Evolutionary conservation across 2,797 vertebrate genomes (phyloP).

Genomic region (Urophycis tenuis): DNA sequence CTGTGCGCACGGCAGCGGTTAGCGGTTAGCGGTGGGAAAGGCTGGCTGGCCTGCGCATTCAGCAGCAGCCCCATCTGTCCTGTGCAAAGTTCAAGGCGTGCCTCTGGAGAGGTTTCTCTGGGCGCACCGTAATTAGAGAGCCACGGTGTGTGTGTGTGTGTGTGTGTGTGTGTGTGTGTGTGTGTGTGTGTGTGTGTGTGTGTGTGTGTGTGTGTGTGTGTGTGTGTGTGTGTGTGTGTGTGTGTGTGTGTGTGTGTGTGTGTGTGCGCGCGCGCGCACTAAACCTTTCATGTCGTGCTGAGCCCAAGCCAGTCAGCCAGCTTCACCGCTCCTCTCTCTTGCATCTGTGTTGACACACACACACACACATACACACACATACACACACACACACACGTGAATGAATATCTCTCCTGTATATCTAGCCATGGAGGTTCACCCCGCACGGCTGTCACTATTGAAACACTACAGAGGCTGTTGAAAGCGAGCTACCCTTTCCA

Average conservation of each 20-base stretch:
- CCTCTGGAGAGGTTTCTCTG: slow-evolving; percentile 63
- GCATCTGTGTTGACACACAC: slow-evolving; percentile 43
- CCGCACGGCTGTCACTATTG: slow-evolving; percentile 1
- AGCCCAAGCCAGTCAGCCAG: slow-evolving; percentile 41
- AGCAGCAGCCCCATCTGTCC: slow-evolving; percentile 60
- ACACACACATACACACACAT: no score
- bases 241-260: slow-evolving; percentile 53
- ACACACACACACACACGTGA: slow-evolving; percentile 35
- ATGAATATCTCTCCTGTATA: slow-evolving; percentile 51
- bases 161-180: slow-evolving; percentile 58
- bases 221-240: slow-evolving; percentile 53
- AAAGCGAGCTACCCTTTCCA: slow-evolving; percentile 32
- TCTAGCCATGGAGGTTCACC: background rate
- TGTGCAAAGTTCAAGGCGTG: slow-evolving; percentile 73
- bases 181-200: slow-evolving; percentile 51
- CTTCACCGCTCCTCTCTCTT: slow-evolving; percentile 35
- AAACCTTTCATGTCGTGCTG: slow-evolving; percentile 57
- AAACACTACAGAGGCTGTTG: slow-evolving; percentile 36
- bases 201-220: slow-evolving; percentile 55
- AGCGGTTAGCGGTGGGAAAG: slow-evolving; percentile 64
- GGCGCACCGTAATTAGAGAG: slow-evolving; percentile 73
- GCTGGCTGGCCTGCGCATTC: slow-evolving; percentile 59
- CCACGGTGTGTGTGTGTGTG: slow-evolving; percentile 59
- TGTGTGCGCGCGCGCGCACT: slow-evolving; percentile 56
- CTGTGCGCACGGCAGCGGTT: slow-evolving; percentile 58